Percentiles rank a stretch among this genome's conserved stretches.
These are phyloP conservation scores for Dendrolimus kikuchii DNA, from an alignment of 1,140 invertebrate genomes.

Conservation along the genomic window DNA sequence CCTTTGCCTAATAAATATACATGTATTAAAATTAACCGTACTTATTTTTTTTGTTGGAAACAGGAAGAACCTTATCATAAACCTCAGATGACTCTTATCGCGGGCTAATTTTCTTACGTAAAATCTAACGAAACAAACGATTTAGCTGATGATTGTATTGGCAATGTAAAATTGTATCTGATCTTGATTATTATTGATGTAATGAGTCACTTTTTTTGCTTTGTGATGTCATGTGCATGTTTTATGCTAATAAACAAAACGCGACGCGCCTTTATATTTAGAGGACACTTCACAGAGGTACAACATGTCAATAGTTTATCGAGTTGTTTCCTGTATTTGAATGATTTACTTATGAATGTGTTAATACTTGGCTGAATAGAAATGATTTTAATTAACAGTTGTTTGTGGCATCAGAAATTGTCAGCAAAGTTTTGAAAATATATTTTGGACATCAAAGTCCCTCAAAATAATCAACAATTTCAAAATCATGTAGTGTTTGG, in stretches of 20 bases:
- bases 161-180: neutral
- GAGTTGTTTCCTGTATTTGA: neutral
- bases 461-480: too few species aligned
- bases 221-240: conserved; percentile 63
- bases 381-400: too few species aligned
- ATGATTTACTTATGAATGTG: too few species aligned
- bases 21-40: too few species aligned
- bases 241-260: conserved; percentile 47
- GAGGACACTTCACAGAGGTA: neutral
- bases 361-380: too few species aligned
- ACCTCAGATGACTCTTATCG: conserved; percentile 20
- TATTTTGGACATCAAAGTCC: too few species aligned
- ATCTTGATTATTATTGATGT: conserved; percentile 6
- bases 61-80: conserved; percentile 14
- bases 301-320: neutral
- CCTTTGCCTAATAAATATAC: too few species aligned
- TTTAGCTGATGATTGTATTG: neutral
- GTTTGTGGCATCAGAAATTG: too few species aligned
- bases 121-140: neutral
- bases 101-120: neutral
- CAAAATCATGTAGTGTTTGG: too few species aligned
- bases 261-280: conserved; percentile 13
- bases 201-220: conserved; percentile 54
- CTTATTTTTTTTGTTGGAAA: neutral
- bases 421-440: too few species aligned